Base-by-base conservation (phyloP, 2,797 vertebrate genomes). In the Gobio occitaniae region DNA sequence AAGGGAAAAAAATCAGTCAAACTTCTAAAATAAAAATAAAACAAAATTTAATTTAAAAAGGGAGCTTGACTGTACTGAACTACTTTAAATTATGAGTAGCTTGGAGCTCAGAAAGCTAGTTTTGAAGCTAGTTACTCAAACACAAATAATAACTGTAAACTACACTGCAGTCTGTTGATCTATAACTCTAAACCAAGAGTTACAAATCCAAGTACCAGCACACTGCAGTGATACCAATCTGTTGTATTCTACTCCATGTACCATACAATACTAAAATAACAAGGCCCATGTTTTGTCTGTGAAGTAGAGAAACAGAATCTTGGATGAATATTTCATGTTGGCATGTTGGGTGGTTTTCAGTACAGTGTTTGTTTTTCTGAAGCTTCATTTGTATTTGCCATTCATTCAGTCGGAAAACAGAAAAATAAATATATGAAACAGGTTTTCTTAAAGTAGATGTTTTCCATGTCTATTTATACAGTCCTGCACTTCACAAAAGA, bases 401-500 rank as follows among this genome's bases (percentile, higher is more conserved):
- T 82, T 56, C 41, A 50, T 82, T 72, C 54, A 74, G 38, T 25
- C n/a, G 1, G 38, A 71, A 29, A 61, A 59, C 59, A 80, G 3
- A n/a, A 63, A 74, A 74, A 56, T 2, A 54, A 19, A 52, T 17
- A 8, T 29, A 74, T 47, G 2, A 80, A 69, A 68, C 48, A 38
- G 52, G 32, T 32, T 36, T 54, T 16, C 48, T 25, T 69, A 48
- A 50, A 65, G 61, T 68, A 52, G 48, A 69, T 69, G 50, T 72
- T 74, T 70, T 72, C 41, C n/a, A 21, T 72, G 54, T 74, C 69
- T 74, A 47, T 48, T 61, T 61, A 82, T 72, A 82, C 54, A 82
- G 69, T 36, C 15, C 15, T 15, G 41, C 25, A n/a, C 70, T 82
- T 74, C 13, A 74, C 11, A 82, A 72, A 96, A 96, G 94, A 93